phyloP scores from a whole-genome alignment of 2,113 vertebrate genomes.

The Pongo pygmaeus region DNA sequence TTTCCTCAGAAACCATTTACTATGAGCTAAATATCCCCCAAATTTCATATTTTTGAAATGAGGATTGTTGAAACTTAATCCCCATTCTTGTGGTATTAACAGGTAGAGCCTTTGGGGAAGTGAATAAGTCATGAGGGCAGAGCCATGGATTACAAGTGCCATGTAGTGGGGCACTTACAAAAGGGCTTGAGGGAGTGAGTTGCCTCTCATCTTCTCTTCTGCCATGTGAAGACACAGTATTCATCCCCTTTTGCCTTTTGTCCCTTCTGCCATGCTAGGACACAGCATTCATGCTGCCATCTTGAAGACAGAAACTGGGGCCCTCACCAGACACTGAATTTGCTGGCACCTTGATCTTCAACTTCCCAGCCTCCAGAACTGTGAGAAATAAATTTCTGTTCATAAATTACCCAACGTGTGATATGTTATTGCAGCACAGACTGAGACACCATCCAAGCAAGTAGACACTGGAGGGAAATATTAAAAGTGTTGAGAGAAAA shows the following conservation, averaged over 20 bases:
- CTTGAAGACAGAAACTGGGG: neutral
- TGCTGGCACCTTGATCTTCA: neutral
- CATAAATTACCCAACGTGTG: neutral
- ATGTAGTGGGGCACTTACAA: neutral
- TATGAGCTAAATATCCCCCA: neutral
- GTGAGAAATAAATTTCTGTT: neutral
- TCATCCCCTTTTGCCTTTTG: too few species aligned
- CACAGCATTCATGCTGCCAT: neutral
- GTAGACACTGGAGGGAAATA: neutral
- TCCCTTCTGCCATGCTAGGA: neutral
- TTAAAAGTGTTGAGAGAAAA: neutral
- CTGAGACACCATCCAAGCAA: neutral
- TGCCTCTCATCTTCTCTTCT: neutral
- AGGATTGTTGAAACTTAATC: neutral
- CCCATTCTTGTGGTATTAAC: neutral
- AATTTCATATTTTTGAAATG: neutral
- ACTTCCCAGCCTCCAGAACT: neutral
- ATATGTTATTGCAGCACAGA: neutral
- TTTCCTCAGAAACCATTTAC: too few species aligned
- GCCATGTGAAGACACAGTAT: neutral
- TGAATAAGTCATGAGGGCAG: neutral
- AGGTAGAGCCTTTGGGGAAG: neutral
- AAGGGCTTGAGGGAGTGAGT: neutral
- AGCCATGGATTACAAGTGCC: neutral
- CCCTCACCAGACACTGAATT: neutral